Evolutionary conservation across 2,113 vertebrate species (phyloP), one percentile per base, ranked within the genome.

Genomic region (Psittacula cyanocephala): DNA sequence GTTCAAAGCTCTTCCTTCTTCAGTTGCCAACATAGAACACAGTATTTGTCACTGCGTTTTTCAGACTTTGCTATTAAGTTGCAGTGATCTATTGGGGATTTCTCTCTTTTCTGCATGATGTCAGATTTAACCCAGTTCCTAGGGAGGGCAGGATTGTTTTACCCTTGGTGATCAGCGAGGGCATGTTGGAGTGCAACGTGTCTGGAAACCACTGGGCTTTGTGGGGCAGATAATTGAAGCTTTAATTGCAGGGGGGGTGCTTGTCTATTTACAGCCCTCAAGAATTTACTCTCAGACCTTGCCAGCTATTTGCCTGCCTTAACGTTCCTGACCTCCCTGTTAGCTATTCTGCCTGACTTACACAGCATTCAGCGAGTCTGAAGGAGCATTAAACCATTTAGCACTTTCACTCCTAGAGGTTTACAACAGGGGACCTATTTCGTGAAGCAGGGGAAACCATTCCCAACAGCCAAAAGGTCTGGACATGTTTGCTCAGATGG

Each of bases 261-360:
- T 94, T 95, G 89, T 95, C 96, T 89, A 89, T 64, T 93, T 84
- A 76, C 24, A 72, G 70, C 89, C 65, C 87, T 93, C 31, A 43
- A 91, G 84, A 88, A 62, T 94, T 95, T 62, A 33, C 81, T 89
- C 94, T 92, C 77, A 91, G 88, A 69, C 67, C 53, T 88, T 76
- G 93, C 93, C 95, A 93, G 83, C 93, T 93, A 1, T 90, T 90
- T 86, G 88, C 77, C 59, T 94, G 81, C 82, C 74, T 64, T 71
- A 13, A 43, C 60, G 71, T 19, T 89, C 29, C 80, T 93, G 91
- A 86, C 69, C 92, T 92, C 80, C 49, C 62, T 24, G 24, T 62
- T 62, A 72, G 78, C 70, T 64, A 3, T 74, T 84, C 67, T 93
- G 88, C 90, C 47, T 19, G 53, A 63, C 47, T 57, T 69, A 7